Evolutionary conservation across 2,888 invertebrate genomes (phyloP), one percentile per base, ranked within the genome.

Genomic region (Ephialtes manifestator): DNA sequence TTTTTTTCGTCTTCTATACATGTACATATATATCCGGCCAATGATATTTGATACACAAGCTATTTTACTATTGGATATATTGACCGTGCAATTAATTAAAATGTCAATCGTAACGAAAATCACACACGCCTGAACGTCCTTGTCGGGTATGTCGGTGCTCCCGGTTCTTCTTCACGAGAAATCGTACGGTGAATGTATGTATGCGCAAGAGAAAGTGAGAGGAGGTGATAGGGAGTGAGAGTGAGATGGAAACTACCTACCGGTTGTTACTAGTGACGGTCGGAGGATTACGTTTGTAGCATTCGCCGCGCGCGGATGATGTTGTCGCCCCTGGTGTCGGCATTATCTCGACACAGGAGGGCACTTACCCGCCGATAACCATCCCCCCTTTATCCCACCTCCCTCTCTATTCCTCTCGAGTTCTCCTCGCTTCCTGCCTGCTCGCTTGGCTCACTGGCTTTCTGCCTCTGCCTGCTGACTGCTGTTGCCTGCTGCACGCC

Each of bases 281-380:
- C 84, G 87, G 90, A 85, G 92, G 90, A 92, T 92, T 92, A 92
- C 92, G 91, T 92, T 93, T 90, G 92, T 91, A 91, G 89, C 88
- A 90, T 91, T 91, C 89, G 90, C 91, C 90, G 89, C 85, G 90
- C 89, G 89, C 89, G 91, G 91, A 93, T 93, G 93, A 93, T 93
- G 93, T 92, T 93, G 93, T 93, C 92, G 92, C 91, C 92, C 90
- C 90, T 92, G 93, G 92, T 93, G 93, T 93, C 92, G 92, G 90
- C 90, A 89, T 93, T 93, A 93, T 93, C 93, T 93, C 91, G 90
- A 93, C 93, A 93, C 91, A 91, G 89, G 91, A 93, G 93, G 93
- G 93, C 93, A 93, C 93, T 93, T 93, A 93, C 92, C 92, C 89
- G 77, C 90, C 90, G 93, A 93, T 93, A 93, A 93, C 90, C 89